Evolutionary conservation across 2,797 vertebrate genomes (phyloP).

Genomic region (Centropyge bicolor): DNA sequence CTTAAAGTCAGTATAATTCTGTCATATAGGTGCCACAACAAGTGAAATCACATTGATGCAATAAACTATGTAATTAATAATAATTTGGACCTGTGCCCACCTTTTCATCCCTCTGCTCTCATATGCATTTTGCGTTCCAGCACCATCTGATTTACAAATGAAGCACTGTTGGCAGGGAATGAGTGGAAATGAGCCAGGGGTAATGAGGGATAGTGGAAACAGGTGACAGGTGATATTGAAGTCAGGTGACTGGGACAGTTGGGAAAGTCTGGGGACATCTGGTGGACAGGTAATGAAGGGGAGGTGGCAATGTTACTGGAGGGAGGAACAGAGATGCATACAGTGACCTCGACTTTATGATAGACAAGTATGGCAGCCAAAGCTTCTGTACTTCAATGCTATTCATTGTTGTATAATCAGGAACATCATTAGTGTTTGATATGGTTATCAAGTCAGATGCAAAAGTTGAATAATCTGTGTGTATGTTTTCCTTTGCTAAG

Average conservation of each 20-base stretch:
- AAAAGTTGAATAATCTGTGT: background rate
- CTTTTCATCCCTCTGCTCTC: too few relatives aligned
- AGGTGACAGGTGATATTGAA: background rate
- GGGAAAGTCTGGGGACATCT: too few relatives aligned
- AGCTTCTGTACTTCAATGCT: too few relatives aligned
- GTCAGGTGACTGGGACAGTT: background rate
- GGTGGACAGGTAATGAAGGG: background rate
- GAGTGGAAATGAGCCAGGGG: background rate
- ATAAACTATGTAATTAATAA: too few relatives aligned
- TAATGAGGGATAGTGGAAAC: background rate
- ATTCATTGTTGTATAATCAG: too few relatives aligned
- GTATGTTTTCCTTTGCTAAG: constrained; percentile 14
- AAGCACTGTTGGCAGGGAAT: background rate
- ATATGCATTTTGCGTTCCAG: too few relatives aligned
- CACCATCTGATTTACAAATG: too few relatives aligned
- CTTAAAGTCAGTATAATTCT: background rate
- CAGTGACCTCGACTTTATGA: background rate
- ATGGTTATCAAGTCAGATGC: background rate
- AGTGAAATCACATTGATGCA: too few relatives aligned
- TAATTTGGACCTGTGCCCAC: too few relatives aligned
- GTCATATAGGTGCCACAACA: too few relatives aligned
- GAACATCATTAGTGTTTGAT: background rate
- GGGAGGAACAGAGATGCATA: background rate
- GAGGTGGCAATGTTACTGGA: background rate
- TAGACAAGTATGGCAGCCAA: background rate